These are phyloP conservation scores for Zapus hudsonius DNA, from an alignment of 2,113 vertebrate genomes.

Conservation along the genomic window DNA sequence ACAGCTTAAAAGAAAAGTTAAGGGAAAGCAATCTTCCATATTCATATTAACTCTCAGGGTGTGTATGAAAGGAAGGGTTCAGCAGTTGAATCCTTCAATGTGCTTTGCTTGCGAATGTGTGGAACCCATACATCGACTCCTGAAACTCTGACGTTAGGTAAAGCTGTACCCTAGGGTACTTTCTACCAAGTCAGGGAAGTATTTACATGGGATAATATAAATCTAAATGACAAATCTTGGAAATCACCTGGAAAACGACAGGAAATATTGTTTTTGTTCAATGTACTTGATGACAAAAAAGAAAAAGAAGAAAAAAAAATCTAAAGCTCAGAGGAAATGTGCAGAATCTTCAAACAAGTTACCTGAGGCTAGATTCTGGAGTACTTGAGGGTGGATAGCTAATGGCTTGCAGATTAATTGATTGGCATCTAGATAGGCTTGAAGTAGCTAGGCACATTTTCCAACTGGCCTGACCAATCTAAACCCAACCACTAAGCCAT, in stretches of 20 bases:
- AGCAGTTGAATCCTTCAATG: neutral
- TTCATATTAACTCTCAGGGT: neutral
- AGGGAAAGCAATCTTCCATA: neutral
- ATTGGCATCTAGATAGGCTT: neutral
- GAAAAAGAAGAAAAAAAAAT: neutral
- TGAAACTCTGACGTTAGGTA: slow-evolving; percentile 5
- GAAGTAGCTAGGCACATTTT: neutral
- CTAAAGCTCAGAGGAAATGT: neutral
- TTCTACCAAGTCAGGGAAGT: slow-evolving; percentile 33
- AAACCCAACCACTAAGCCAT: neutral
- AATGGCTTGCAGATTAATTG: neutral
- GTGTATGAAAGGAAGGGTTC: neutral
- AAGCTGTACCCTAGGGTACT: neutral
- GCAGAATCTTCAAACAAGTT: neutral
- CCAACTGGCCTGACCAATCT: neutral
- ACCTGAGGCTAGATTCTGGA: neutral
- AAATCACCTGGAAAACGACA: slow-evolving; percentile 77
- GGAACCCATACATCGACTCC: neutral
- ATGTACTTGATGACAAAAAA: slow-evolving; percentile 41
- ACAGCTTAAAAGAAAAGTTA: slow-evolving; percentile 2
- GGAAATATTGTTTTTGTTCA: slow-evolving; percentile 61
- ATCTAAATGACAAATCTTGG: slow-evolving; percentile 70
- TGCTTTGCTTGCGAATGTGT: neutral
- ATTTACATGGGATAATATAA: slow-evolving; percentile 60
- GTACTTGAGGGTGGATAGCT: neutral